Percentiles rank a stretch among this genome's conserved stretches.
Evolutionary conservation across 2,113 vertebrate species (phyloP).

Genomic region (Pelusios castaneus): DNA sequence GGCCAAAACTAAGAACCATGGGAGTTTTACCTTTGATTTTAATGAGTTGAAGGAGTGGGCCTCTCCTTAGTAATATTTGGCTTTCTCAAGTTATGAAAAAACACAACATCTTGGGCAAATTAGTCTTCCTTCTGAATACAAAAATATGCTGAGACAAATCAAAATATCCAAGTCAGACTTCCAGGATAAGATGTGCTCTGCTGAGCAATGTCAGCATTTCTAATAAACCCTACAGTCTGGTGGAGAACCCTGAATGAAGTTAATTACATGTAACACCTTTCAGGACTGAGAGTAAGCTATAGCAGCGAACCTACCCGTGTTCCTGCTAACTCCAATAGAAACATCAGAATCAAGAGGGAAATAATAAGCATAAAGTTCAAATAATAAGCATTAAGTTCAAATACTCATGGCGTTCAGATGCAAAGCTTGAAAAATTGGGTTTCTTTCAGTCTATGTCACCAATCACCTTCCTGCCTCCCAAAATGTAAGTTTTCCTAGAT

Average conservation of each 20-base stretch:
- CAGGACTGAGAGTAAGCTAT: neutral
- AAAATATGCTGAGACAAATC: neutral
- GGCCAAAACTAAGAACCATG: neutral
- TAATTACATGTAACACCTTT: neutral
- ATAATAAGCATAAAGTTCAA: neutral
- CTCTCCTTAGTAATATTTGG: neutral
- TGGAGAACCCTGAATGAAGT: neutral
- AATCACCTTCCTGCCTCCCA: neutral
- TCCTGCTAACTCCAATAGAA: neutral
- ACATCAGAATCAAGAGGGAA: neutral
- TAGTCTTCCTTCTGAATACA: neutral
- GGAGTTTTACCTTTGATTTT: neutral
- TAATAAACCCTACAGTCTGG: neutral
- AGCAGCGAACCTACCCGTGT: neutral
- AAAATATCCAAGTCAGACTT: neutral
- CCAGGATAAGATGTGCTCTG: neutral
- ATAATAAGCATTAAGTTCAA: neutral
- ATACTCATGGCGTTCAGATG: neutral
- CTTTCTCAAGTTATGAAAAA: neutral
- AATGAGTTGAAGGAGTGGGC: neutral
- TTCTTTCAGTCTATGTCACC: neutral
- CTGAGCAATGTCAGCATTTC: neutral
- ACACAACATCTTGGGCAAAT: neutral
- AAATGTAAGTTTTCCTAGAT: neutral
- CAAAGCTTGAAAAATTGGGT: neutral